A percentile compares a stretch with the other conserved stretches of the same genome.
phyloP scores from a whole-genome alignment of 2,888 invertebrate genomes.

The Andrena marginata region DNA sequence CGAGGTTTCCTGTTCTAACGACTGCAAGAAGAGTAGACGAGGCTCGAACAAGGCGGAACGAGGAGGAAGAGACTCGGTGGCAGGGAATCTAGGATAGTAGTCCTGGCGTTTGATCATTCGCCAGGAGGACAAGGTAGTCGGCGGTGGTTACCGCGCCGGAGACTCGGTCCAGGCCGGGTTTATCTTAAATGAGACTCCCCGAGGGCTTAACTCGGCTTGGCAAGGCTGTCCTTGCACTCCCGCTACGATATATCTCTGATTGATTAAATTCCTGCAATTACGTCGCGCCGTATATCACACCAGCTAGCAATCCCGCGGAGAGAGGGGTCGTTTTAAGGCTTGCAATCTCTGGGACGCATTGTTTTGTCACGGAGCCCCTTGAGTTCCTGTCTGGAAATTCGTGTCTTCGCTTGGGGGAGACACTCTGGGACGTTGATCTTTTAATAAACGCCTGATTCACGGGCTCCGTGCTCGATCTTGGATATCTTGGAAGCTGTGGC shows the following conservation, averaged over 20 bases:
- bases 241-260: conserved; percentile 79
- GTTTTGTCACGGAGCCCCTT: conserved; percentile 49
- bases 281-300: conserved; percentile 80
- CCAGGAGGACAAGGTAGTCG: conserved; percentile 58
- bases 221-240: conserved; percentile 70
- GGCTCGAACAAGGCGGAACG: conserved; percentile 20
- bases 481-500: background rate
- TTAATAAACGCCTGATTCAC: background rate
- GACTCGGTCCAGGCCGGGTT: conserved; percentile 64
- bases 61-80: conserved; percentile 13
- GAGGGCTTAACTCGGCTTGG: conserved; percentile 78
- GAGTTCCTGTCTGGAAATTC: background rate
- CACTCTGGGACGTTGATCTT: background rate
- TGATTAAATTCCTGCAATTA: conserved; percentile 84
- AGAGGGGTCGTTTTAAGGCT: conserved; percentile 62
- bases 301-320: conserved; percentile 63
- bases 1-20: conserved; percentile 46
- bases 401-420: background rate
- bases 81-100: conserved; percentile 77
- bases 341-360: conserved; percentile 37
- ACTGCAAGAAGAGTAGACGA: conserved; percentile 63
- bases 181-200: conserved; percentile 80
- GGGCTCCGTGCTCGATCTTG: background rate
- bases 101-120: conserved; percentile 77
- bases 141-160: conserved; percentile 58